Percentiles rank a stretch among this genome's conserved stretches.
These are phyloP conservation scores for Odobenus rosmarus DNA, from an alignment of 2,113 vertebrate species.

Conservation along the genomic window DNA sequence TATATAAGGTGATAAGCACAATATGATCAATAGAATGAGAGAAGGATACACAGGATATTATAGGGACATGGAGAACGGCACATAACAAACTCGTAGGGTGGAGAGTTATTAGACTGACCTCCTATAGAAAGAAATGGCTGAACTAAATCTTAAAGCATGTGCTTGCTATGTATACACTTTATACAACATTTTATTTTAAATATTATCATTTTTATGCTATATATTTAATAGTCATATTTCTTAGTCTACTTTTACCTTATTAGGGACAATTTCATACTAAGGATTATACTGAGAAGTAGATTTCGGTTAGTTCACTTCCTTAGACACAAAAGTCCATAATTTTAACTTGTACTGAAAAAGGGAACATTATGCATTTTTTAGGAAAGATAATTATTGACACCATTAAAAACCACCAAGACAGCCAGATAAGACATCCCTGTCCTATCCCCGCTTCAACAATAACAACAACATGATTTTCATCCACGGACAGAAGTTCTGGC, in stretches of 20 bases:
- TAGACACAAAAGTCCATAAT: neutral
- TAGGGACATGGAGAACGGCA: neutral
- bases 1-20: neutral
- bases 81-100: neutral
- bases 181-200: neutral
- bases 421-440: no score
- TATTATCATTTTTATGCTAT: neutral
- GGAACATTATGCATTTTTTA: neutral
- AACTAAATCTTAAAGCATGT: neutral
- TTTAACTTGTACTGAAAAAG: neutral
- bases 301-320: neutral
- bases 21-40: neutral
- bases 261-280: neutral
- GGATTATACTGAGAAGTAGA: neutral
- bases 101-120: neutral
- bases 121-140: neutral
- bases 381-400: neutral
- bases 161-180: rapidly evolving
- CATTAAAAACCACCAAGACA: neutral
- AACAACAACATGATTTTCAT: neutral
- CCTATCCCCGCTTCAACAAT: rapidly evolving
- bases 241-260: neutral
- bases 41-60: no score
- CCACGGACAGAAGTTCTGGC: neutral
- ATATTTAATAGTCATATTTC: neutral